These are phyloP conservation scores for Caracal caracal DNA, from an alignment of 2,113 vertebrate genomes.

Conservation along the genomic window DNA sequence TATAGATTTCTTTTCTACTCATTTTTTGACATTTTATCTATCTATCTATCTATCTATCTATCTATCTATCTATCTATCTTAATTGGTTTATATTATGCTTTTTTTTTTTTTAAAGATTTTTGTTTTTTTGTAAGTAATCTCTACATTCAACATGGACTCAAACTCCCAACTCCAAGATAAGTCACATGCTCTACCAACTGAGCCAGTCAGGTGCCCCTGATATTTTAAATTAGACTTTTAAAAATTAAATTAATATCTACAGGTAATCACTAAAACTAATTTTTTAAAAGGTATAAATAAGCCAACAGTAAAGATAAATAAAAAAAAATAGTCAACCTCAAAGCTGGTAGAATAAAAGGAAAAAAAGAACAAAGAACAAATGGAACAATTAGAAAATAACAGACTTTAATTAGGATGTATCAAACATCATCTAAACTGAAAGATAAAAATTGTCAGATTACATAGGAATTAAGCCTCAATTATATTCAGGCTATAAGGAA, in stretches of 20 bases:
- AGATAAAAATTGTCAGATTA: not conserved
- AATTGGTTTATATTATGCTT: no score
- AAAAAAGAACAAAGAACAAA: conserved; percentile 9
- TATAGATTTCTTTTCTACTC: not conserved
- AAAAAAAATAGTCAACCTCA: not conserved
- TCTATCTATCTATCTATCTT: no score
- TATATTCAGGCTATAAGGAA: not conserved
- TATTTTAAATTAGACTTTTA: conserved; percentile 30
- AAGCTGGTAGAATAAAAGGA: not conserved
- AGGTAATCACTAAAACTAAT: not conserved
- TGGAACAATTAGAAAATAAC: not conserved
- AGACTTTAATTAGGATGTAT: not conserved
- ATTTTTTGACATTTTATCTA: not conserved
- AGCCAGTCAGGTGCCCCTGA: not conserved
- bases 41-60: no score
- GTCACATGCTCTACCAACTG: no score
- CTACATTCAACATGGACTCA: no score
- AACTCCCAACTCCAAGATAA: no score
- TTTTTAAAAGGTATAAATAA: not conserved
- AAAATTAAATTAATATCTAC: not conserved
- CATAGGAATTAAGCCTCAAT: not conserved
- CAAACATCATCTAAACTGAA: conserved; percentile 25
- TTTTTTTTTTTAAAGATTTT: not conserved
- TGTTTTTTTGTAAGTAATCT: no score
- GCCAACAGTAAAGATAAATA: not conserved